A percentile compares a stretch with the other conserved stretches of the same genome.
phyloP scores from a whole-genome alignment of 2,797 vertebrate genomes.

The Pagetopsis macropterus region DNA sequence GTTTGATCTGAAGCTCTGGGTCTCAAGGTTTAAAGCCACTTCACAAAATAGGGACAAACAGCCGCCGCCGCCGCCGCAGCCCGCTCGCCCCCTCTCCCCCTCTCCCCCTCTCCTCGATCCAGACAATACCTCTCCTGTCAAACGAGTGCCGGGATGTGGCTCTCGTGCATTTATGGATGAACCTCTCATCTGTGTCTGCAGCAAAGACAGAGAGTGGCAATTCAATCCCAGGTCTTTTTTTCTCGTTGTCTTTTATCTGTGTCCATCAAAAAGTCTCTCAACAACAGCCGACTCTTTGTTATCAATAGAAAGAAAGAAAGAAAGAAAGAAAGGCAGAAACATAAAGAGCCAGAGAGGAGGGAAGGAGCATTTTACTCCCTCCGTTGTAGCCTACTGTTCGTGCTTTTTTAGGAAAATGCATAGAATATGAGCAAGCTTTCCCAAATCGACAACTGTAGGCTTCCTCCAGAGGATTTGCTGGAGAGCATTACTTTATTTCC shows the following conservation, averaged over 20 bases:
- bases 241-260: slow-evolving; percentile 42
- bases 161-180: slow-evolving; percentile 60
- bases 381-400: slow-evolving; percentile 3
- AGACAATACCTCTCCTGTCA: slow-evolving; percentile 58
- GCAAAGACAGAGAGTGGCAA: slow-evolving; percentile 40
- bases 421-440: slow-evolving; percentile 23
- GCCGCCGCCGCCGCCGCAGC: background rate
- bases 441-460: slow-evolving; percentile 34
- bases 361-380: slow-evolving; percentile 14
- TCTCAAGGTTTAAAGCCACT: slow-evolving; percentile 52
- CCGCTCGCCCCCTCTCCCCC: background rate
- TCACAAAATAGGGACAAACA: slow-evolving; percentile 39
- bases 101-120: background rate
- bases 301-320: slow-evolving; percentile 39
- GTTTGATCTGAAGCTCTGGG: slow-evolving; percentile 35
- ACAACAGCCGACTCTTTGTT: slow-evolving; percentile 48
- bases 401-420: slow-evolving; percentile 34
- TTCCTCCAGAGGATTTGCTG: slow-evolving; percentile 40
- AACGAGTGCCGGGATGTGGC: slow-evolving; percentile 31
- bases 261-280: slow-evolving; percentile 50
- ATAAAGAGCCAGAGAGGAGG: background rate
- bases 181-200: slow-evolving; percentile 43
- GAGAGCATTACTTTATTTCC: slow-evolving; percentile 43
- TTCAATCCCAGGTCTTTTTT: slow-evolving; percentile 53
- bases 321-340: slow-evolving; percentile 20